These are phyloP conservation scores for Malurus splendens DNA, from an alignment of 2,797 vertebrate genomes.

Conservation along the genomic window DNA sequence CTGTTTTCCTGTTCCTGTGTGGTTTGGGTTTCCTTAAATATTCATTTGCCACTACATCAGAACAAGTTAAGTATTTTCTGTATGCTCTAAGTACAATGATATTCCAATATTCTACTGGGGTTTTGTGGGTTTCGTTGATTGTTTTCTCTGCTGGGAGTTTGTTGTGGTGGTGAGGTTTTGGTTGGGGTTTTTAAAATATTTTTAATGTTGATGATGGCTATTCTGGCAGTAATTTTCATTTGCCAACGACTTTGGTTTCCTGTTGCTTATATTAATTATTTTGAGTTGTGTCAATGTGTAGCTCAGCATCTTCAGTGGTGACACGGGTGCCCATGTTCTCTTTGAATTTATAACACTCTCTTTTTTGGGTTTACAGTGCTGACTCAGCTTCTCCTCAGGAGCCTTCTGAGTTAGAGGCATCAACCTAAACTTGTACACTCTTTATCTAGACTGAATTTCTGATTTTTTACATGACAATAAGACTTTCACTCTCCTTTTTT, in stretches of 20 bases:
- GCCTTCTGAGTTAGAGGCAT: background rate
- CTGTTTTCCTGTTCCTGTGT: background rate
- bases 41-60: accelerated
- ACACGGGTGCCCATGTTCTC: accelerated
- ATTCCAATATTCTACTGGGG: background rate
- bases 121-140: background rate
- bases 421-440: background rate
- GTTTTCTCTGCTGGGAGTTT: background rate
- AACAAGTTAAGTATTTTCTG: background rate
- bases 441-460: background rate
- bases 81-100: background rate
- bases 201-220: background rate
- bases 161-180: background rate
- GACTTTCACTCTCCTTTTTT: background rate
- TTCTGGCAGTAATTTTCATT: background rate
- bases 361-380: background rate
- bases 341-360: background rate
- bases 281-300: background rate
- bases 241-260: background rate
- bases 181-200: background rate
- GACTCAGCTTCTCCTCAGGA: background rate
- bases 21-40: background rate
- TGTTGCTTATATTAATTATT: background rate
- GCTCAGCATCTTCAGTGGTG: background rate
- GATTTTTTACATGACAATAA: background rate